Percentiles rank a stretch among this genome's conserved stretches.
These are phyloP conservation scores for Cyanoramphus novaezelandiae DNA, from an alignment of 2,113 vertebrate species.

Conservation along the genomic window DNA sequence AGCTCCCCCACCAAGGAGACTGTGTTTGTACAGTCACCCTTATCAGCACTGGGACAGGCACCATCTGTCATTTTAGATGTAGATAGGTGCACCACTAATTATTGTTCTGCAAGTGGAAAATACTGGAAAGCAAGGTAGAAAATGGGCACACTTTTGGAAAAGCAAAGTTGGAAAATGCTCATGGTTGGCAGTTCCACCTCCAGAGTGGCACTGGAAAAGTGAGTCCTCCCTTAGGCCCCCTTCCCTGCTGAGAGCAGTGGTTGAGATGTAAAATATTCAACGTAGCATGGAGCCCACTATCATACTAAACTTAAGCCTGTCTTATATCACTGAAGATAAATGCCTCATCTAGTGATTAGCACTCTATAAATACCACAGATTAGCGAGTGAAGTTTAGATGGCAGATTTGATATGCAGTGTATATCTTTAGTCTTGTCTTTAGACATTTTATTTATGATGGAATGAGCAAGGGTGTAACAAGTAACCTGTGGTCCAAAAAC, in stretches of 20 bases:
- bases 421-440: background rate
- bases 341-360: background rate
- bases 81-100: background rate
- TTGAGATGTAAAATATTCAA: background rate
- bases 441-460: background rate
- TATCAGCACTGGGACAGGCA: conserved; percentile 9
- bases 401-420: background rate
- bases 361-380: background rate
- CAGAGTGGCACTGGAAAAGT: background rate
- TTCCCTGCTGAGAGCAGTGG: background rate
- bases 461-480: background rate
- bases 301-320: background rate
- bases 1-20: background rate
- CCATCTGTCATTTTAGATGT: conserved; percentile 41
- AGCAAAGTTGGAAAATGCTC: background rate
- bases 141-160: background rate
- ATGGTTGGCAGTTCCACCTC: background rate
- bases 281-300: background rate
- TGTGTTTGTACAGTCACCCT: background rate
- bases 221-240: background rate
- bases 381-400: background rate
- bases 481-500: background rate
- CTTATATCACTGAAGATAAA: background rate
- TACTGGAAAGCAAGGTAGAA: background rate
- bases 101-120: background rate